These are phyloP conservation scores for Sebastiscus tertius DNA, from an alignment of 2,797 vertebrate genomes.

Conservation along the genomic window DNA sequence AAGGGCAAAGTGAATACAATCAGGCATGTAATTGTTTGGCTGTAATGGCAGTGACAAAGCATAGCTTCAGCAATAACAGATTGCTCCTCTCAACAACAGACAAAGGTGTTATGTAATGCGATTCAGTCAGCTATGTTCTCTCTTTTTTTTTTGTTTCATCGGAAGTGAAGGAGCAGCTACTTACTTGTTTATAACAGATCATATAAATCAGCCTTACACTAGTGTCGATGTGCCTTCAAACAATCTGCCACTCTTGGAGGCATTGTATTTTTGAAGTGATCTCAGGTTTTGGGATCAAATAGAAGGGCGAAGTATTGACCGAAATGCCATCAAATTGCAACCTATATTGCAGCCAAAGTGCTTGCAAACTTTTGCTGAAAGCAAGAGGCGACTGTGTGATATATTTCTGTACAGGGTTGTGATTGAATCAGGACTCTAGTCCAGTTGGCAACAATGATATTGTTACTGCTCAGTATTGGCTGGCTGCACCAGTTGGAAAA, in stretches of 20 bases:
- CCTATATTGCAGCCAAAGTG: conserved; percentile 33
- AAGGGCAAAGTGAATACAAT: conserved; percentile 61
- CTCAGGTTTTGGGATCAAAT: conserved; percentile 35
- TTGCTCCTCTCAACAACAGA: conserved; percentile 33
- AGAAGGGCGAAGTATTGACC: conserved; percentile 23
- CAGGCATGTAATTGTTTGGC: conserved; percentile 55
- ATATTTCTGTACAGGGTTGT: conserved; percentile 53
- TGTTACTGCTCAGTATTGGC: conserved; percentile 56
- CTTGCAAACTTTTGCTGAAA: conserved; percentile 51
- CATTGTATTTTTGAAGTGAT: conserved; percentile 26
- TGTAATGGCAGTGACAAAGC: conserved; percentile 54
- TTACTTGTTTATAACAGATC: conserved; percentile 27
- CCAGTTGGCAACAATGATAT: conserved; percentile 63
- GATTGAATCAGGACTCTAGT: conserved; percentile 69
- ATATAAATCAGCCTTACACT: conserved; percentile 28
- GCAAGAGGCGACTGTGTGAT: conserved; percentile 41
- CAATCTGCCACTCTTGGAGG: conserved; percentile 2
- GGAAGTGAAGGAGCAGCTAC: conserved; percentile 23
- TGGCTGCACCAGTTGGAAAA: conserved; percentile 48
- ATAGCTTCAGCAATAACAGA: conserved; percentile 46
- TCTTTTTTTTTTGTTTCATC: background rate
- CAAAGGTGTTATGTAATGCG: conserved; percentile 44
- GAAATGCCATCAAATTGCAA: conserved; percentile 39
- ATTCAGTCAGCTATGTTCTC: conserved; percentile 39
- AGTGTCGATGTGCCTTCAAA: conserved; percentile 13